Base-by-base conservation (phyloP, 2,113 vertebrate species). In the Triplophysa siluroides region DNA sequence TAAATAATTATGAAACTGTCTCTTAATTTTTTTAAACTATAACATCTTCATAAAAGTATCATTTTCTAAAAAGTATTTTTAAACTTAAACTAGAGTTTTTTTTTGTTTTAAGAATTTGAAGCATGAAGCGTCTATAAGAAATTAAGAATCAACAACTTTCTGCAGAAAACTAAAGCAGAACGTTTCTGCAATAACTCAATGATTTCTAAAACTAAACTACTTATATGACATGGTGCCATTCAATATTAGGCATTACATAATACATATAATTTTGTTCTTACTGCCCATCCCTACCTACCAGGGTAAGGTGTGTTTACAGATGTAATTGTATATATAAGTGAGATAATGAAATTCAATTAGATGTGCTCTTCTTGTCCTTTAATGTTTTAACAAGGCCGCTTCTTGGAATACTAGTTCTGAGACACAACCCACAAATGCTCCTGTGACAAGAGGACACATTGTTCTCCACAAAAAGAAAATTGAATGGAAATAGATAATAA, bases 401-500 rank as follows among this genome's bases (percentile, higher is more conserved):
- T 61, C 21, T 61, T 61, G 38, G 56, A 74, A 74, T 61, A 11
- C 38, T 11, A 14, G 60, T 61, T 84, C 67, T 7, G 1, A 79
- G 52, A 65, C 84, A 69, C 19, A 76, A 67, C 6, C 21, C 29
- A 38, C 12, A 62, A 62, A 61, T 26, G 29, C 33, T 72, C 13
- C 19, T 26, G 13, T 47, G 33, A 83, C 77, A 61, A 78, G 61
- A 45, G 14, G 45, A 29, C 69, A 68, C 56, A 76, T 61, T 76
- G 71, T 75, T 67, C 76, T 68, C 16, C 10, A 16, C 26, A 71
- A 74, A 45, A 63, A 61, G 29, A 56, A 5, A 62, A 14, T 58
- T 26, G 26, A 74, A 85, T 33, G 78, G 62, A 43, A 33, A 81
- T 24, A 74, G 81, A 82, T 23, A 66, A 26, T 26, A 24, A 87